Evolutionary conservation across 2,797 vertebrate genomes (phyloP).

Genomic region (Centroberyx gerrardi): DNA sequence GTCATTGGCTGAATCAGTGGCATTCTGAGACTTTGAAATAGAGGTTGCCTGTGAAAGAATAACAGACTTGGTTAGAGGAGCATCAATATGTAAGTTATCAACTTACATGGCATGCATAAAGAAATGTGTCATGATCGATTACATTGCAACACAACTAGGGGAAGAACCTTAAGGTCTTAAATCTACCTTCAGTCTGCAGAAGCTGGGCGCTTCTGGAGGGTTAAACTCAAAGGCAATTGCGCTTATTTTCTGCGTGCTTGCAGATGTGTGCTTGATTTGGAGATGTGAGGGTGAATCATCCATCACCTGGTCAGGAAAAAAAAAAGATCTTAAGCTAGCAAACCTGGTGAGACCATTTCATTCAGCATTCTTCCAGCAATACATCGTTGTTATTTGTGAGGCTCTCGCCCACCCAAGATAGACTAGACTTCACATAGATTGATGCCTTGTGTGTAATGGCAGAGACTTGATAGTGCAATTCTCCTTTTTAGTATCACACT

Average conservation of each 20-base stretch:
- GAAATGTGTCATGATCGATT: too few relatives aligned
- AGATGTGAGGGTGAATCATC: not conserved
- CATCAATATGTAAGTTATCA: not conserved
- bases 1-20: conserved; percentile 26
- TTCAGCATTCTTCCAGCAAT: too few relatives aligned
- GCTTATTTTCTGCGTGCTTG: not conserved
- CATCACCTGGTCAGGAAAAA: not conserved
- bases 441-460: too few relatives aligned
- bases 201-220: not conserved
- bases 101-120: too few relatives aligned
- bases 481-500: too few relatives aligned
- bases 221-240: conserved; percentile 15
- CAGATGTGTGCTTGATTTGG: conserved; percentile 16
- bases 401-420: too few relatives aligned
- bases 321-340: not conserved
- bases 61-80: not conserved
- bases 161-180: not conserved
- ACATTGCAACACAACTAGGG: too few relatives aligned
- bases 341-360: too few relatives aligned
- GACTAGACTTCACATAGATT: too few relatives aligned
- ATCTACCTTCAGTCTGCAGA: conserved; percentile 21
- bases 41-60: conserved; percentile 8
- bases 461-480: too few relatives aligned
- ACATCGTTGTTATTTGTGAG: too few relatives aligned
- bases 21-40: not conserved